Conservation (phyloP, 2,888 invertebrate genomes). For the Trichogramma dendrolimi region DNA sequence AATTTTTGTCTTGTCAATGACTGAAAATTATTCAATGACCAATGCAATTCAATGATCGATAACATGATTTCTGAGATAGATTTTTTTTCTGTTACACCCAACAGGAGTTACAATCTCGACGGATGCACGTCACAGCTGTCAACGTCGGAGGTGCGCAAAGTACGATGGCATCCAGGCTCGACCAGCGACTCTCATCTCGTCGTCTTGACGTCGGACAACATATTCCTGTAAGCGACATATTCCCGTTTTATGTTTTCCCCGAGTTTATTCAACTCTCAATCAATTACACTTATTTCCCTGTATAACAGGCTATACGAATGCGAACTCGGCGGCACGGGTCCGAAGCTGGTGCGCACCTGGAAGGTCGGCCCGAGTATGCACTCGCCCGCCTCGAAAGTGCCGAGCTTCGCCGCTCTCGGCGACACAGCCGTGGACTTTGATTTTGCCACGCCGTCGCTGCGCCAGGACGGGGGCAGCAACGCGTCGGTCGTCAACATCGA, state of each 20-base stretch:
- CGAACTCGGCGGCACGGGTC: constrained; percentile 42
- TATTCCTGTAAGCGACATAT: constrained; percentile 63
- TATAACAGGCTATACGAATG: constrained; percentile 48
- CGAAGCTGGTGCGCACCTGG: constrained; percentile 54
- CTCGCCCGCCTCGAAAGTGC: constrained; percentile 41
- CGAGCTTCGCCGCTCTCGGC: constrained; percentile 63
- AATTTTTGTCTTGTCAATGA: no score
- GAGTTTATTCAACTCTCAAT: constrained; percentile 3
- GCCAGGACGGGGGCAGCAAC: constrained; percentile 14
- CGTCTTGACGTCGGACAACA: constrained; percentile 80
- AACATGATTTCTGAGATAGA: no score
- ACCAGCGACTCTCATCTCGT: constrained; percentile 70
- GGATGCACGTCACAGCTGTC: constrained; percentile 62
- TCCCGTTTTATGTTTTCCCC: not conserved
- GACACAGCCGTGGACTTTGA: constrained; percentile 86
- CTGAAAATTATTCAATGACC: no score
- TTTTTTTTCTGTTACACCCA: constrained; percentile 16
- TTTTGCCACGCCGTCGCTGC: constrained; percentile 60
- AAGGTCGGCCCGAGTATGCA: constrained; percentile 53
- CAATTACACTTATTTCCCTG: not conserved
- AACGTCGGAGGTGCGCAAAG: constrained; percentile 69
- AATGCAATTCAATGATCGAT: no score
- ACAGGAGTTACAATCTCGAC: constrained; percentile 70
- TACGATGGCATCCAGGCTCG: constrained; percentile 85
- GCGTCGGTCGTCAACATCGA: constrained; percentile 8